Percentiles rank a stretch among this genome's conserved stretches.
These are phyloP conservation scores for Crocidura indochinensis DNA, from an alignment of 2,797 vertebrate species.

Conservation along the genomic window DNA sequence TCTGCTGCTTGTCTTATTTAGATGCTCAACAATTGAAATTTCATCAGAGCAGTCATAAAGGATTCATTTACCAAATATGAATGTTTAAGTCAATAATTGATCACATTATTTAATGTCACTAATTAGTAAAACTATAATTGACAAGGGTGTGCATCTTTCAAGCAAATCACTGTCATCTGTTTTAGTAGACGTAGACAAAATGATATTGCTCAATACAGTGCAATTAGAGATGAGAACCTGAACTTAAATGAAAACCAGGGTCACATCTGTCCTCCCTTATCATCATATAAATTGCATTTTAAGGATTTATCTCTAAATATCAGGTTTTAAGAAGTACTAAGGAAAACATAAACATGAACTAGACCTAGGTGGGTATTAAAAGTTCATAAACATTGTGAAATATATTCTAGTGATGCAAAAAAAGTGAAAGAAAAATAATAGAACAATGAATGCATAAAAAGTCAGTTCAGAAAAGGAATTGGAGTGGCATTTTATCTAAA, in stretches of 20 bases:
- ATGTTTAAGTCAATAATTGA: slow-evolving; percentile 88
- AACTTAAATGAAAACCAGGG: not conserved
- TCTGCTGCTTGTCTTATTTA: not conserved
- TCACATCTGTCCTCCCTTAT: not conserved
- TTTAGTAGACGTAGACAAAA: slow-evolving; percentile 38
- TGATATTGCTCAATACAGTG: slow-evolving; percentile 2
- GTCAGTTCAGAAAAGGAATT: slow-evolving; percentile 56
- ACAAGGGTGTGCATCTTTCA: slow-evolving; percentile 75
- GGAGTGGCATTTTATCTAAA: slow-evolving; percentile 71
- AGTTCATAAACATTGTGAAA: slow-evolving; percentile 58
- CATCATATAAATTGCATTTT: slow-evolving; percentile 41
- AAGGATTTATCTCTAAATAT: slow-evolving; percentile 68
- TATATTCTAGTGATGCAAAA: slow-evolving; percentile 36
- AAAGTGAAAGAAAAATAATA: slow-evolving; percentile 67
- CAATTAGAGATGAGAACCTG: not conserved
- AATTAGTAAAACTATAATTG: slow-evolving; percentile 87
- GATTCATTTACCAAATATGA: slow-evolving; percentile 82
- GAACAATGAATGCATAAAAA: slow-evolving; percentile 63
- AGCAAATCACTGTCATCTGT: slow-evolving; percentile 37
- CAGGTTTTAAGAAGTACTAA: slow-evolving; percentile 20
- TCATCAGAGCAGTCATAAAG: slow-evolving; percentile 83
- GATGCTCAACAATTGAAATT: slow-evolving; percentile 85
- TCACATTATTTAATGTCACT: slow-evolving; percentile 84
- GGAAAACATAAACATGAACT: slow-evolving; percentile 51
- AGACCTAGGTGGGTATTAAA: not conserved